Evolutionary conservation across 2,888 invertebrate genomes (phyloP).

Genomic region (Eupithecia vulgata): DNA sequence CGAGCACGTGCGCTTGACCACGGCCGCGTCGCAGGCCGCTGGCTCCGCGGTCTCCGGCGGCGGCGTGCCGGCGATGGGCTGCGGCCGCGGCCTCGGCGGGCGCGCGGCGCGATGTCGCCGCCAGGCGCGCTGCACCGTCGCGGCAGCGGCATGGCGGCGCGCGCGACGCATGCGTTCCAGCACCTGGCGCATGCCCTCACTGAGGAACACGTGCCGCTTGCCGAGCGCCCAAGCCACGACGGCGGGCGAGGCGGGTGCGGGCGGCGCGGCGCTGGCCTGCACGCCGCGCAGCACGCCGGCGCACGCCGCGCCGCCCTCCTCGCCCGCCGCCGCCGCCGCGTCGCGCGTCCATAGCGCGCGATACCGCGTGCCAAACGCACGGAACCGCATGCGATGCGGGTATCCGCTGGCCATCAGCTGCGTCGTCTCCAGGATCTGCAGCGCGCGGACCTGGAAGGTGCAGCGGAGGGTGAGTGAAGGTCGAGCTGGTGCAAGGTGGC

Average conservation of each 20-base stretch:
- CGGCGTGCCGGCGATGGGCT: constrained; percentile 95
- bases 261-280: constrained; percentile 91
- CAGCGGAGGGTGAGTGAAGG: constrained; percentile 62
- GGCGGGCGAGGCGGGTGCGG: constrained; percentile 88
- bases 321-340: constrained; percentile 85
- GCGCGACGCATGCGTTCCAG: constrained; percentile 25
- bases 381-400: constrained; percentile 97
- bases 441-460: constrained; percentile 87
- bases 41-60: constrained; percentile 89
- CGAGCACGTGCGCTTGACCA: constrained; percentile 95
- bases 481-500: constrained; percentile 75
- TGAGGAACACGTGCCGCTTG: constrained; percentile 96
- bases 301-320: constrained; percentile 85
- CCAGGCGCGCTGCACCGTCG: constrained; percentile 80
- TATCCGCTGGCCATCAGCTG: constrained; percentile 97
- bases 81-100: constrained; percentile 91
- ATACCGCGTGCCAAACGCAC: constrained; percentile 94
- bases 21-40: constrained; percentile 93
- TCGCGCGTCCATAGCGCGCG: constrained; percentile 92
- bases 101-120: constrained; percentile 89
- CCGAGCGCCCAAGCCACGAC: constrained; percentile 93
- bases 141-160: constrained; percentile 30
- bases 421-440: constrained; percentile 96
- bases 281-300: constrained; percentile 90
- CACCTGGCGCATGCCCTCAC: constrained; percentile 96